Percentiles rank a stretch among this genome's conserved stretches.
phyloP scores from a whole-genome alignment of 2,888 invertebrate species.

The Saturnia pavonia region DNA sequence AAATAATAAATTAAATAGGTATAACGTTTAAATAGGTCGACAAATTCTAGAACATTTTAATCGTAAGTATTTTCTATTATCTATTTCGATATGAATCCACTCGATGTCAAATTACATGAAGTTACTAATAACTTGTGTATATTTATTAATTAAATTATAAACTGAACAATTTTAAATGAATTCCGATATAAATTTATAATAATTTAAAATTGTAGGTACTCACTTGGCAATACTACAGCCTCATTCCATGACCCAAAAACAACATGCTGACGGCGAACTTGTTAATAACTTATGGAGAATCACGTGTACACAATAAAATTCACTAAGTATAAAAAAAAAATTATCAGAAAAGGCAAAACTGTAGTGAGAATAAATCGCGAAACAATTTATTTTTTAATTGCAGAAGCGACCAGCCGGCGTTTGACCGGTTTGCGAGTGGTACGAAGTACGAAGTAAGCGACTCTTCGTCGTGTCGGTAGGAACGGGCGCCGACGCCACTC shows the following conservation, averaged over 20 bases:
- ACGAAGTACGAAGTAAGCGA: slow-evolving; percentile 39
- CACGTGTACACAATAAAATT: slow-evolving; percentile 11
- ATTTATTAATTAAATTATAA: not conserved
- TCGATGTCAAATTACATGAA: not conserved
- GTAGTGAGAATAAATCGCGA: slow-evolving; percentile 26
- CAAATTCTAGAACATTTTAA: not conserved
- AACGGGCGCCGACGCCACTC: slow-evolving; percentile 42
- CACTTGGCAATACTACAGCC: slow-evolving; percentile 2
- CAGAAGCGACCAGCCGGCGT: slow-evolving; percentile 56
- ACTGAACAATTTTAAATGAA: not conserved
- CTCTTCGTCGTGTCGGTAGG: slow-evolving; percentile 43
- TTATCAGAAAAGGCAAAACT: slow-evolving; percentile 1
- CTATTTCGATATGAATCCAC: not conserved
- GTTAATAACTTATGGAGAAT: not conserved
- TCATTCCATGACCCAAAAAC: slow-evolving; percentile 13
- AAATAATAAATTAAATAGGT: not conserved
- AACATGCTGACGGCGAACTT: not conserved
- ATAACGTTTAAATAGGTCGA: not conserved
- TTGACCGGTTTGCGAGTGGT: slow-evolving; percentile 41
- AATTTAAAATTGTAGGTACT: slow-evolving; percentile 10
- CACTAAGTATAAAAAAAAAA: not conserved
- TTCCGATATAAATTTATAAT: not conserved
- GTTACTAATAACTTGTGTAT: not conserved
- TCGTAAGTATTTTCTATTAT: not conserved
- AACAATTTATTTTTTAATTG: slow-evolving; percentile 35